Evolutionary conservation across 1,140 invertebrate genomes (phyloP).

Genomic region (Eurosta solidaginis): DNA sequence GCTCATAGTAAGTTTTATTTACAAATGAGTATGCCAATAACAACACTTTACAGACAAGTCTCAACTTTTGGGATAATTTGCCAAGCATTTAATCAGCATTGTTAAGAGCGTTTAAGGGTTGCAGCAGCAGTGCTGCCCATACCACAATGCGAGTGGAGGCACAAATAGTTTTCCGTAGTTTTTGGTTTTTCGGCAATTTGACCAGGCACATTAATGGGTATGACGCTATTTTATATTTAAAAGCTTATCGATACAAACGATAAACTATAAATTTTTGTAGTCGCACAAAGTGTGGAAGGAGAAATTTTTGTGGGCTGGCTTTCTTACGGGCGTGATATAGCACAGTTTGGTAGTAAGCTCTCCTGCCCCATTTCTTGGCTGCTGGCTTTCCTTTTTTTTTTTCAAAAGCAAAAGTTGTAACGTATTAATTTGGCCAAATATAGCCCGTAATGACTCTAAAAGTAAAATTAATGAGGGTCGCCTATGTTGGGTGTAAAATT

Average conservation of each 20-base stretch:
- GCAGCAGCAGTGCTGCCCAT: not conserved
- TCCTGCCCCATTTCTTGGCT: not conserved
- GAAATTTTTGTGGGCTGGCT: not conserved
- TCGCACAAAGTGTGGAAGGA: not conserved
- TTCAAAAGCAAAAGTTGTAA: slow-evolving; percentile 42
- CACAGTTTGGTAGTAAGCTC: not conserved
- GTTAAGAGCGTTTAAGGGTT: not conserved
- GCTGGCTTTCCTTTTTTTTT: not conserved
- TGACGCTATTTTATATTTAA: not conserved
- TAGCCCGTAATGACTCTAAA: slow-evolving; percentile 61
- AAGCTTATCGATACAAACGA: slow-evolving; percentile 58
- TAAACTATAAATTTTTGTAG: slow-evolving; percentile 57
- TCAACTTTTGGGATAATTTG: slow-evolving; percentile 1
- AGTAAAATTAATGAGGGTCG: slow-evolving; percentile 60
- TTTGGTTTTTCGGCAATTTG: slow-evolving; percentile 14
- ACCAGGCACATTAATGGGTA: not conserved
- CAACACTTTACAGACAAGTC: not conserved
- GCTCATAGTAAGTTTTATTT: not conserved
- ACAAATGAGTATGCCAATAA: not conserved
- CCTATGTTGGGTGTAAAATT: not conserved
- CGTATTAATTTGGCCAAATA: slow-evolving; percentile 61
- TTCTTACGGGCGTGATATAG: not conserved
- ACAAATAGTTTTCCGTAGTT: slow-evolving; percentile 16
- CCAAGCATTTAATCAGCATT: slow-evolving; percentile 3
- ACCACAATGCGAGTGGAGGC: not conserved